Evolutionary conservation across 1,140 invertebrate species (phyloP), one percentile per base, ranked within the genome.

Genomic region (Heliconius himera): DNA sequence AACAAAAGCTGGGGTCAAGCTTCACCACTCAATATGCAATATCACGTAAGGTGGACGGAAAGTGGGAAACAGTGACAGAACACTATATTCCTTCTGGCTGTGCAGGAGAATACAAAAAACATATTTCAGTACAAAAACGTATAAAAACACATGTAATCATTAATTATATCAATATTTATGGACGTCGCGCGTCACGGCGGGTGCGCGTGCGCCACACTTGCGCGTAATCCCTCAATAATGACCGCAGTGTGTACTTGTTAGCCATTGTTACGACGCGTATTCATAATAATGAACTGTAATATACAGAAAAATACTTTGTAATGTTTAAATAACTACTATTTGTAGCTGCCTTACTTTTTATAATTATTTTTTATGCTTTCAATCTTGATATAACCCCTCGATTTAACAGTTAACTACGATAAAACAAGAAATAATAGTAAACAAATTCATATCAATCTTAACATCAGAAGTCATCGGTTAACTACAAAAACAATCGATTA

Each of bases 211-310:
- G 46, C 76, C 11, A 1, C 56, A 60, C 56, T 60, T 26, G 56
- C 22, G 22, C 26, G 9, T 78, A 78, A 78, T 73, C 76, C 76
- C 49, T 36, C 49, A 11, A 70, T 77, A 77, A 77, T 60, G 70
- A 54, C 70, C 70, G 26, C 70, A 56, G 18, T n/a, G 36, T 26
- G 56, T 13, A 66, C 9, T 66, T 66, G 56, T 66, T 66, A 66
- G 56, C 56, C 22, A 66, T 66, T 66, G 22, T 29, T 13, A 16
- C 26, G 26, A 2, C 11, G 22, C 60, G 11, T 66, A 66, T 66
- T 66, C 26, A 66, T 26, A 26, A 29, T 66, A 66, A 66, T 66
- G 60, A 66, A 66, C 60, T 29, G 13, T 66, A 29, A 66, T 66
- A 29, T 11, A 22, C 3, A 29, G 8, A 6, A 60, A 26, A 13